phyloP scores from a whole-genome alignment of 1,140 invertebrate genomes.

The Ephestia elutella region DNA sequence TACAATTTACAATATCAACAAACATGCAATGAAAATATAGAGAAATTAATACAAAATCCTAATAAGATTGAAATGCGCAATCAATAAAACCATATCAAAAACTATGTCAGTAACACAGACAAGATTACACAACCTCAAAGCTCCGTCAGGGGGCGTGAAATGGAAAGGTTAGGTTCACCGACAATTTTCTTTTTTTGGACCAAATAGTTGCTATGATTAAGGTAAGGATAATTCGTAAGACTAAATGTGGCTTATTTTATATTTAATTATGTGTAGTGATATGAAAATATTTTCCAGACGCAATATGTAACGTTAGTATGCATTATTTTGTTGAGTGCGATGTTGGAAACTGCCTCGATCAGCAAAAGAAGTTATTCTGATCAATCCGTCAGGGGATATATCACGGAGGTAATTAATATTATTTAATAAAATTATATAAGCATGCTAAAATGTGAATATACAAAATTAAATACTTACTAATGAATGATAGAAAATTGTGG shows the following conservation, averaged over 20 bases:
- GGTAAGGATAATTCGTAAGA: constrained; percentile 30
- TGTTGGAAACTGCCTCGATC: constrained; percentile 52
- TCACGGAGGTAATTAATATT: constrained; percentile 80
- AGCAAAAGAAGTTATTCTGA: constrained; percentile 83
- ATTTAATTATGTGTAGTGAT: constrained; percentile 22
- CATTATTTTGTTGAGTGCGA: constrained; percentile 46
- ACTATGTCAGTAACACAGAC: constrained; percentile 6
- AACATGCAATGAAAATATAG: not conserved
- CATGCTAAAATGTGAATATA: not conserved
- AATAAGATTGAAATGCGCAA: no score
- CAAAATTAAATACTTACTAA: not conserved
- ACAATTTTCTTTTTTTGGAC: constrained; percentile 36
- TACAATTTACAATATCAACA: no score
- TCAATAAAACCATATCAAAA: not conserved
- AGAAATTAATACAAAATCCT: no score
- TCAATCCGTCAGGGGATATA: constrained; percentile 84
- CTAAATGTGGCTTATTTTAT: not conserved
- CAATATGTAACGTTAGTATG: constrained; percentile 54
- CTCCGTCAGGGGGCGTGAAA: constrained; percentile 41
- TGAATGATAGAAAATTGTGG: not conserved
- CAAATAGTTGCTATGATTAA: constrained; percentile 58
- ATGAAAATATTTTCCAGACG: constrained; percentile 35
- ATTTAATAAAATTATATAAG: constrained; percentile 3
- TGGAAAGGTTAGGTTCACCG: constrained; percentile 32
- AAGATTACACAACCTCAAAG: constrained; percentile 8